These are phyloP conservation scores for Gymnogyps californianus DNA, from an alignment of 2,113 vertebrate species.

Conservation along the genomic window DNA sequence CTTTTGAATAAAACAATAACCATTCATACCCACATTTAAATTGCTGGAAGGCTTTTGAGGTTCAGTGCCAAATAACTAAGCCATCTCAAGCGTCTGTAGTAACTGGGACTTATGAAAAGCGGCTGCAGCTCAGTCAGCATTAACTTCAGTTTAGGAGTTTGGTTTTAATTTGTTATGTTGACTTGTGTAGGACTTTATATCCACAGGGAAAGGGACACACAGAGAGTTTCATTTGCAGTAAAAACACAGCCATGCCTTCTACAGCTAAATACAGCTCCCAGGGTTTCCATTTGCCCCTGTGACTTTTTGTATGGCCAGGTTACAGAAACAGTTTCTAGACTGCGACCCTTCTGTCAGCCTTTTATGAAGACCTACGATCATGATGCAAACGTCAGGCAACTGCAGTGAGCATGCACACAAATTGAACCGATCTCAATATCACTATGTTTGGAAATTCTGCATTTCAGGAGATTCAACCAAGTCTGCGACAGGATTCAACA, in stretches of 20 bases:
- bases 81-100: background rate
- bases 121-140: background rate
- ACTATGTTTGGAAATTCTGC: background rate
- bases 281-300: accelerated
- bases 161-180: background rate
- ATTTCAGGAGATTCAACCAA: background rate
- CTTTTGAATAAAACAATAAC: constrained; percentile 62
- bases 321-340: background rate
- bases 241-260: background rate
- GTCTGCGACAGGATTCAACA: background rate
- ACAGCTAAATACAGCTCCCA: background rate
- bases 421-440: accelerated
- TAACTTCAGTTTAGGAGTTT: background rate
- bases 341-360: background rate
- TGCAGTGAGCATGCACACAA: background rate
- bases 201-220: background rate
- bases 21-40: background rate
- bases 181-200: background rate
- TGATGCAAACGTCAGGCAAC: accelerated
- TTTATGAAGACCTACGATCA: accelerated
- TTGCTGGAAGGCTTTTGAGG: constrained; percentile 9
- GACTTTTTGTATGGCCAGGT: background rate
- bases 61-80: background rate
- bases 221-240: background rate
- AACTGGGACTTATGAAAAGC: background rate